Evolutionary conservation across 2,888 invertebrate species (phyloP).

Genomic region (Dexiosoma caninum): DNA sequence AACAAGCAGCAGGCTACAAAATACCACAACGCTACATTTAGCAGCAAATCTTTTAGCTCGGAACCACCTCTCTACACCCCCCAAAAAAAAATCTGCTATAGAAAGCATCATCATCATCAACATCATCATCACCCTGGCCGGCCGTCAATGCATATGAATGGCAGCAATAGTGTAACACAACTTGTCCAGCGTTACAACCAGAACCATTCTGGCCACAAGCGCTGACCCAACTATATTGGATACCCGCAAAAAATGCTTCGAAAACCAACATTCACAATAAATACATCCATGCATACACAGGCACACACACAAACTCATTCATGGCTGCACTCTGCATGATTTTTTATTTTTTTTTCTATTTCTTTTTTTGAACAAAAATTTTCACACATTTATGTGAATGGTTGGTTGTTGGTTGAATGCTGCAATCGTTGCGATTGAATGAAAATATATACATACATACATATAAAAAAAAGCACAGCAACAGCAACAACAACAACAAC

Average conservation of each 20-base stretch:
- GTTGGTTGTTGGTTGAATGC: conserved; percentile 12
- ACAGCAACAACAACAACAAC: neutral
- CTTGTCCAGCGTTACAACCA: conserved; percentile 72
- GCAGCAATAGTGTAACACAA: conserved; percentile 56
- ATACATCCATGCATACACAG: neutral
- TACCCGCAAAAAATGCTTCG: conserved; percentile 73
- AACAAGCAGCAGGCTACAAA: conserved; percentile 63
- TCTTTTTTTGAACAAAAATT: conserved; percentile 37
- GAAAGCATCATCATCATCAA: neutral
- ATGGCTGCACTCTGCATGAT: conserved; percentile 6
- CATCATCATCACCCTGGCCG: conserved; percentile 3
- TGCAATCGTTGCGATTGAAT: conserved; percentile 32
- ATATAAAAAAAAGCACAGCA: conserved; percentile 18
- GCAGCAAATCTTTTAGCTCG: too few species aligned
- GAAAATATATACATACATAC: too few species aligned
- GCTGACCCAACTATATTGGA: conserved; percentile 76
- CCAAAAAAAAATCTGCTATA: neutral
- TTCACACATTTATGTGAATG: conserved; percentile 2
- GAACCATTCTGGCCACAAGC: conserved; percentile 77
- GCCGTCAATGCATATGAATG: conserved; percentile 54
- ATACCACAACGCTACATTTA: conserved; percentile 27
- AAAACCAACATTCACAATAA: conserved; percentile 54
- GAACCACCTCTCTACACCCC: too few species aligned
- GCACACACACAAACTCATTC: neutral
- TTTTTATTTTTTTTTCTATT: too few species aligned